Conservation (phyloP, 2,113 vertebrate species). For the Scytalopus superciliaris region DNA sequence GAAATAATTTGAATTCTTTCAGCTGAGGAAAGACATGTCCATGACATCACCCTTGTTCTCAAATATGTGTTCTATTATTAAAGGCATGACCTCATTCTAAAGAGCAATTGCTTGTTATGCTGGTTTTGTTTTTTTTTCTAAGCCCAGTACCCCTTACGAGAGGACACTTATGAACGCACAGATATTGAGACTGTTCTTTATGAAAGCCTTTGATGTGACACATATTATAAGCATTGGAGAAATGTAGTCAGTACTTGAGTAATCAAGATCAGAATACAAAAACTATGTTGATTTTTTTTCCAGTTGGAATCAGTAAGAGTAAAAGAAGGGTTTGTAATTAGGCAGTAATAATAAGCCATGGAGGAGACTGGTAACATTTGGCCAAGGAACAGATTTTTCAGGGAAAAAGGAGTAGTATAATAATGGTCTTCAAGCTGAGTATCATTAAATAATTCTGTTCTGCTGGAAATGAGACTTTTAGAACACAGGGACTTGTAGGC, state of each 20-base stretch:
- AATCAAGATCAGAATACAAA: background rate
- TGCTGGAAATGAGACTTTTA: background rate
- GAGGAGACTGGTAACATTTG: background rate
- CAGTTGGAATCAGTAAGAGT: background rate
- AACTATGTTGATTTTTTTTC: background rate
- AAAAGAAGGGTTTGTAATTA: background rate
- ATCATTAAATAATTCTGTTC: background rate
- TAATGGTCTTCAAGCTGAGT: background rate
- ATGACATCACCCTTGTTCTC: constrained; percentile 8
- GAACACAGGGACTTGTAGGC: background rate
- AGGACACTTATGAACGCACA: background rate
- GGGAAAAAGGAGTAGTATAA: background rate
- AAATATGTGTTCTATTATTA: background rate
- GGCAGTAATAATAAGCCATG: background rate
- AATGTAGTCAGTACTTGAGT: background rate
- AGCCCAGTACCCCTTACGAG: background rate
- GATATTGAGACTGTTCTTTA: background rate
- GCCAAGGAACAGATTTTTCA: background rate
- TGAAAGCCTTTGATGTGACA: background rate
- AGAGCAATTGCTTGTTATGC: background rate
- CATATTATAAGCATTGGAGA: background rate
- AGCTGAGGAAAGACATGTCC: background rate
- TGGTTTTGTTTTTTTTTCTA: background rate
- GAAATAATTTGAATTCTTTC: constrained; percentile 15
- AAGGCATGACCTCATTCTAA: background rate